phyloP scores from a whole-genome alignment of 2,113 vertebrate genomes.

The Hippocampus guttulatus region DNA sequence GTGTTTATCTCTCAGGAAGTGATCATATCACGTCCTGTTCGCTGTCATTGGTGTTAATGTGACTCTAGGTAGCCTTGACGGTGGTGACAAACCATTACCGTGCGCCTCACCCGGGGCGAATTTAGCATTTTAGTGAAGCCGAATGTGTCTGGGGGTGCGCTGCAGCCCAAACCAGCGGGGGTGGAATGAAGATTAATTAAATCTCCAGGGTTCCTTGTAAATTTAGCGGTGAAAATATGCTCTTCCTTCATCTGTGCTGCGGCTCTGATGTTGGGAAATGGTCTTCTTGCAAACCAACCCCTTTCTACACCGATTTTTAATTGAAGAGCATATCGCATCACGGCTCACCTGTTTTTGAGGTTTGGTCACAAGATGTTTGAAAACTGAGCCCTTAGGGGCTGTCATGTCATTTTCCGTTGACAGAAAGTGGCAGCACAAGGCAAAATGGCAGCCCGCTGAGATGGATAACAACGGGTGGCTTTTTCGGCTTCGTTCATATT shows the following conservation, averaged over 20 bases:
- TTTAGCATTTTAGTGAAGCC: conserved; percentile 29
- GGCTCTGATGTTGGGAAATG: conserved; percentile 24
- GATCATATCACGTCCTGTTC: not conserved
- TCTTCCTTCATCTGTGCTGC: conserved; percentile 27
- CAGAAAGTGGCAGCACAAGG: no score
- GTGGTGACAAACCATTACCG: conserved; percentile 24
- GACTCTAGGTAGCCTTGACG: conserved; percentile 5
- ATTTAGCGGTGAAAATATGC: conserved; percentile 19
- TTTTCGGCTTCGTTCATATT: no score
- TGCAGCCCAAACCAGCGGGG: conserved; percentile 32
- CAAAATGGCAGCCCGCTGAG: no score
- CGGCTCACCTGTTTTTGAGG: no score
- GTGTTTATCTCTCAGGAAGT: not conserved
- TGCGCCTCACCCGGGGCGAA: conserved; percentile 1
- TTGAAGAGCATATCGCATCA: not conserved
- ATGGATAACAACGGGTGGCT: no score
- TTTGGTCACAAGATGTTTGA: no score
- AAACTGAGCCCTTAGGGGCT: no score
- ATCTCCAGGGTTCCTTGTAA: conserved; percentile 42
- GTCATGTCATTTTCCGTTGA: no score
- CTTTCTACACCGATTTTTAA: not conserved
- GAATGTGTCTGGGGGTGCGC: not conserved
- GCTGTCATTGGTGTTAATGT: conserved; percentile 12
- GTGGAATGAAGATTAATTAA: conserved; percentile 58
- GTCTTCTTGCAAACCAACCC: conserved; percentile 15